Conservation (phyloP, 2,888 invertebrate species). For the Ophonus ardosiacus region DNA sequence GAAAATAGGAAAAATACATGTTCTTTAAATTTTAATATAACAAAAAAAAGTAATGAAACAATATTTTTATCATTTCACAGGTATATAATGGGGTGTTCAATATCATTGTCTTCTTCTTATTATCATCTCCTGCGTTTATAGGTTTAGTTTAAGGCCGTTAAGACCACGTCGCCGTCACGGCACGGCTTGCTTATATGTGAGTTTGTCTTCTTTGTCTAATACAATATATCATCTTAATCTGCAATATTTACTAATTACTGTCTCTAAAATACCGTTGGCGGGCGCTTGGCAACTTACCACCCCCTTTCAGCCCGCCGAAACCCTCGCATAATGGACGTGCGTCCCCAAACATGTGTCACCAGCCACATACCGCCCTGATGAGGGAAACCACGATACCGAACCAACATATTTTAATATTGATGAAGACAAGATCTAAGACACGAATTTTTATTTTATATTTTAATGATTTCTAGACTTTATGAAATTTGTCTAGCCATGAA, state of each 20-base stretch:
- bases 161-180: conserved; percentile 51
- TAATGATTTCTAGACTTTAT: no score
- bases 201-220: conserved; percentile 64
- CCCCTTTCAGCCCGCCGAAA: conserved; percentile 3
- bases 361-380: neutral
- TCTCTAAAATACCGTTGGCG: conserved; percentile 56
- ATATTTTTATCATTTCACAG: no score
- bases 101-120: neutral
- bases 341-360: conserved; percentile 27
- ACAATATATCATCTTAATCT: conserved; percentile 64
- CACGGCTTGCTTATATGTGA: conserved; percentile 62
- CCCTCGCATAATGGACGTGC: conserved; percentile 50
- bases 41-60: no score
- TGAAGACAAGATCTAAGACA: no score
- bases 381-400: neutral
- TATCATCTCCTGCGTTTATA: conserved; percentile 7
- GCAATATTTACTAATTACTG: conserved; percentile 64
- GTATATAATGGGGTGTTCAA: neutral
- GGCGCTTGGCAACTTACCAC: conserved; percentile 41
- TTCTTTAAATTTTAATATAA: no score
- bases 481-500: no score
- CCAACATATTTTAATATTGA: no score
- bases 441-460: no score
- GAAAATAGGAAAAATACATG: no score
- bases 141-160: conserved; percentile 63